Base-by-base conservation (phyloP, 2,888 invertebrate species). In the Caradrina kadenii region DNA sequence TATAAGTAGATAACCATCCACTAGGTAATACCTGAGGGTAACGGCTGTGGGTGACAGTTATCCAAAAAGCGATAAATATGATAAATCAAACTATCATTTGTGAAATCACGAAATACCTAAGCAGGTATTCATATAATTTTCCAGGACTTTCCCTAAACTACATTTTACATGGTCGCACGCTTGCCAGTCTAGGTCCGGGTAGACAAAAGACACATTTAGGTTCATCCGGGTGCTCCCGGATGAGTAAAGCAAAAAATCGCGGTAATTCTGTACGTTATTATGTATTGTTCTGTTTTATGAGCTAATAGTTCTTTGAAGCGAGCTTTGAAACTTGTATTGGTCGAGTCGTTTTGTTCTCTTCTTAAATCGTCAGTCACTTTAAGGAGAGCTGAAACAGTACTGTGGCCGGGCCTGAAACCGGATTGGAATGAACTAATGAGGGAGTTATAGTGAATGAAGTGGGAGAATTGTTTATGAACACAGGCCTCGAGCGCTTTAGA, bases 151-250 rank as follows among this genome's bases (percentile, higher is more conserved):
- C 52, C 78, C 56, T 2, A 19, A 61, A 50, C 49, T 1, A 60
- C 15, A 53, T 64, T 52, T 21, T 31, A 54, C 53, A 48, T 86
- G 60, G 85, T 66, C 61, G 62, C 61, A 61, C 63, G 55, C 56
- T 60, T 56, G 19, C 55, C 59, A 77, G 81, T 74, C 82, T 82
- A 78, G 80, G 76, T 84, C 78, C 82, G 82, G 64, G 81, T 82
- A 87, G 90, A 91, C 91, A 91, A 91, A 89, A 87, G 90, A 86
- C 87, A 88, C 90, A 91, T 91, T 91, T 86, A 90, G 84, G 86
- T 89, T 87, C 90, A 88, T 85, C 87, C 81, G 86, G 81, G 87
- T 85, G 87, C 83, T 80, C 73, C 82, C 70, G 79, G 82, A 82
- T 86, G 85, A 84, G 87, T 86, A 85, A 86, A 87, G 87, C 79